phyloP scores from a whole-genome alignment of 2,113 vertebrate species.

The Archilochus colubris region DNA sequence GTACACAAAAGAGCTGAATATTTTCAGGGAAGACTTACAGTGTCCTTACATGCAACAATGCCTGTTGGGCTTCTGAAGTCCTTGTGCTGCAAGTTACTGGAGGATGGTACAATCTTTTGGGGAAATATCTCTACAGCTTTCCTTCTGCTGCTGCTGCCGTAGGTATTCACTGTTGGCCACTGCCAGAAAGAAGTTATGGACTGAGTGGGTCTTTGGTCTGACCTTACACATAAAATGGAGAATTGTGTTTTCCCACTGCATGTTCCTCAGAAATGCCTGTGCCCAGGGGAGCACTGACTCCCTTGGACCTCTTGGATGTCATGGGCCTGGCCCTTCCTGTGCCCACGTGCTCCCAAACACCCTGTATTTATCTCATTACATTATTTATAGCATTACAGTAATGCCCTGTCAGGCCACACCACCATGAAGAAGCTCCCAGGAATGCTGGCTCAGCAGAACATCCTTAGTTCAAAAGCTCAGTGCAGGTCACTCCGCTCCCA shows the following conservation, averaged over 20 bases:
- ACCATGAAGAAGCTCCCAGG: neutral
- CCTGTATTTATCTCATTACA: neutral
- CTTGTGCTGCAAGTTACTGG: neutral
- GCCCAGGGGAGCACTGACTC: neutral
- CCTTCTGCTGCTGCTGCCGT: neutral
- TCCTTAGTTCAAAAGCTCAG: neutral
- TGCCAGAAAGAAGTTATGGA: neutral
- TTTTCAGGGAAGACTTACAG: neutral
- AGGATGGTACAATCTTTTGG: neutral
- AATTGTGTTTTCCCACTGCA: neutral
- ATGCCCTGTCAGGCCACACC: neutral
- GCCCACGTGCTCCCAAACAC: neutral
- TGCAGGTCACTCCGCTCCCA: neutral
- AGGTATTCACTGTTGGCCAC: neutral
- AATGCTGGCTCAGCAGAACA: neutral
- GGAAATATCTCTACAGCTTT: neutral
- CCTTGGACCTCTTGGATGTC: fast-evolving
- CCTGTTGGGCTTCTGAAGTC: neutral
- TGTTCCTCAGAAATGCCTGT: neutral
- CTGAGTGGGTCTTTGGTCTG: neutral
- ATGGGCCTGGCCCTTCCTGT: fast-evolving
- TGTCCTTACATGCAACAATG: neutral
- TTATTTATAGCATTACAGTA: neutral
- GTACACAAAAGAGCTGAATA: neutral
- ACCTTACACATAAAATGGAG: neutral